Evolutionary conservation across 2,113 vertebrate genomes (phyloP), one percentile per base, ranked within the genome.

Genomic region (Trichechus manatus): DNA sequence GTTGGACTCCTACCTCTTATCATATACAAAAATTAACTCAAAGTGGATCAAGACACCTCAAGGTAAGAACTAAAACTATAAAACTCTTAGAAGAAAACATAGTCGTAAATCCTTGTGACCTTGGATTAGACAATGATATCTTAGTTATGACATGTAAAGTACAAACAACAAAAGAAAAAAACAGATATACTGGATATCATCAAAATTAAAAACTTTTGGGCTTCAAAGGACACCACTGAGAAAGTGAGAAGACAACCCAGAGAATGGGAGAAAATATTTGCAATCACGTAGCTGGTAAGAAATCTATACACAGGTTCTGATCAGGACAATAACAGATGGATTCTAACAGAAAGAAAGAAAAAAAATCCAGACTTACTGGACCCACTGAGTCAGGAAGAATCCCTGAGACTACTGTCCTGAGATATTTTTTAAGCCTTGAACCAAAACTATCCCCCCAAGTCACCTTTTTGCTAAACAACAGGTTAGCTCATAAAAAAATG

Each of bases 21-120:
- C 23, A 92, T n/a, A 74, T 27, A 87, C 11, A 91, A 96, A 90
- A 87, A 70, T 61, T 53, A 91, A 83, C 27, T 88, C 59, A 44
- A 56, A 56, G 39, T 59, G 23, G 2, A 93, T 33, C 63, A 47
- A 47, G 47, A 47, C 10, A 20, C 33, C 33, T 78, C 50, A 78
- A 53, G 39, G 9, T 39, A 70, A 78, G 17, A 90, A 29, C 31
- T 63, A 74, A 85, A 79, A 44, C 44, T 42, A 64, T 19, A 42
- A 42, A 84, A 92, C n/a, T 22, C 44, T n/a, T 23, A 82, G 59
- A 92, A 59, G 23, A 31, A 61, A 39, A 75, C 64, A 70, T 3
- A 66, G 27, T 22, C 47, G 0, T 61, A 81, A 63, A 92, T 72
- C 42, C 88, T 27, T 15, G 39, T 64, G 33, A 88, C 22, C 29